Base-by-base conservation (phyloP, 2,113 vertebrate genomes). In the Polypterus bichir region DNA sequence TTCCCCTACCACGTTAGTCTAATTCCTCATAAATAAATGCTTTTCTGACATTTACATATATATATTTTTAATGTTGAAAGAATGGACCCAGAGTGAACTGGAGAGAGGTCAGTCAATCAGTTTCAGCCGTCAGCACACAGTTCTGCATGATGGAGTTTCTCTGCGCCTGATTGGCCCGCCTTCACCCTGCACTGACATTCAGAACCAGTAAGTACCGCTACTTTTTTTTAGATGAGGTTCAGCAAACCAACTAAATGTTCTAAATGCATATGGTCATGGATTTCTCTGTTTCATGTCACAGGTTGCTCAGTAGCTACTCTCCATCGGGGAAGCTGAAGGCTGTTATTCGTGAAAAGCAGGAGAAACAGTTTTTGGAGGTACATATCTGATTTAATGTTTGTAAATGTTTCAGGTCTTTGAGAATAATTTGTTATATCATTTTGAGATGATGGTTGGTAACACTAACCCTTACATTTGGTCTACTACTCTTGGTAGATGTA, bases 281-380 rank as follows among this genome's bases (percentile, higher is more conserved):
- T 5, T 4, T 8, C 44, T 63, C 44, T 53, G 9, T 8, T 44
- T 6, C 27, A 62, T 1, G 9, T 44, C 51, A 47, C 65, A 86
- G 86, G 71, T 60, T 82, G 45, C 66, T 86, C 10, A 81, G 70
- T 46, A 49, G 54, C 6, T 5, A 65, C 2, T 83, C 84, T 5
- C 81, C 79, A 1, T 55, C 72, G 49, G 72, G 61, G 49, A 54
- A 57, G 45, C 66, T 72, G 53, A 72, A 73, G 65, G 82, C 84
- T 1, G 73, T 86, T 49, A 53, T 88, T 64, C n/a, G 6, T 59
- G 52, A 66, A 47, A 62, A 46, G 8, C n/a, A 66, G 1, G 68
- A 59, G 58, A 67, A 73, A 51, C 86, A 86, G 66, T 68, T 81
- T 10, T 71, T 88, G 3, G 86, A 88, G 81, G 86, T 88, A 64